Evolutionary conservation across 2,888 invertebrate species (phyloP), one percentile per base, ranked within the genome.

Genomic region (Lomographa bimaculata): DNA sequence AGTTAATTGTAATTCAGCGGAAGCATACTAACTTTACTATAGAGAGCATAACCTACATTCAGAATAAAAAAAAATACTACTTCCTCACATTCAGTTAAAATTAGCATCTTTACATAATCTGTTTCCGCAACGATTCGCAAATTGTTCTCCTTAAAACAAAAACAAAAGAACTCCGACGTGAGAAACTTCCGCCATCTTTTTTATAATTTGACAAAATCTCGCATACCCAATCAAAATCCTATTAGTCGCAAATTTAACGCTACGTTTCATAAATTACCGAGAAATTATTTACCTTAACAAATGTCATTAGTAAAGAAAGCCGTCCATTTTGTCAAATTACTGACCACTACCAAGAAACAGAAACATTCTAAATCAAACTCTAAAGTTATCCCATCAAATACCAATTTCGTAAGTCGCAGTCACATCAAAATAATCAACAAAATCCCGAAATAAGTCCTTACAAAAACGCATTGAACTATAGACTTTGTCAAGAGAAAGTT

Each of bases 261-360:
- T 63, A 64, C 35, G 36, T 35, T 46, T 42, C 46, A 33, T 45
- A 28, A 6, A 24, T 18, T 60, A 64, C 60, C 37, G 35, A 48
- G 50, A 64, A 62, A 67, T 63, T 26, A 36, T 35, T 64, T 66
- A 68, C 68, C 65, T 57, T 60, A 60, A 39, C 64, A 55, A 60
- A 73, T 68, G 58, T 67, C 68, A 73, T 79, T 77, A 76, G 60
- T 43, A 66, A 75, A 71, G 74, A 77, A 76, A 77, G 77, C 56
- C 53, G 59, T 30, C 40, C 11, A 53, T 40, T 46, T 54, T 41
- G 47, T 39, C 37, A 57, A 59, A 60, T 57, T 60, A 51, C 57
- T 57, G 55, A 51, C 55, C 51, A 46, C 14, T 34, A 25, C 32
- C 16, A 14, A 2, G 14, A 26, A 18, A 21, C 7, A 20, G n/a